A percentile compares a stretch with the other conserved stretches of the same genome.
Conservation (phyloP, 1,140 invertebrate genomes). For the Caenorhabditis remanei region DNA sequence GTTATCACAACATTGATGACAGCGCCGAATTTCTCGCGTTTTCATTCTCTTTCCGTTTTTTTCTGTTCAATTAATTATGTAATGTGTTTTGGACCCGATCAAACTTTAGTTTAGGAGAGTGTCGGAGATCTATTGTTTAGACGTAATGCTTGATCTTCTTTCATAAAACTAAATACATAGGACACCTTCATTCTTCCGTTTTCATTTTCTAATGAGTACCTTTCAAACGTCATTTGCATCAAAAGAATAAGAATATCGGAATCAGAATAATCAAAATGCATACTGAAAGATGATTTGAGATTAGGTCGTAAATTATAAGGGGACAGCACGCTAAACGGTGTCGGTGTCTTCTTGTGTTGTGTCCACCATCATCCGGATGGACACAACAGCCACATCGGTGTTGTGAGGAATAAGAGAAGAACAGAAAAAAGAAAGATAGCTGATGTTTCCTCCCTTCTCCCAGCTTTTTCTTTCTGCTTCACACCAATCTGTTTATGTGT, state of each 20-base stretch:
- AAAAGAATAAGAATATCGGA: not conserved
- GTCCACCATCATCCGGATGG: slow-evolving; percentile 33
- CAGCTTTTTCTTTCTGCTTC: not conserved
- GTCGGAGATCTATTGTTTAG: too few species aligned
- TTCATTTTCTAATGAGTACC: not conserved
- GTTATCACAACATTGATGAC: slow-evolving; percentile 40
- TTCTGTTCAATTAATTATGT: not conserved
- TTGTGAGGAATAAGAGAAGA: slow-evolving; percentile 15
- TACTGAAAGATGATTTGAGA: slow-evolving; percentile 39
- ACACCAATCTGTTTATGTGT: slow-evolving; percentile 21
- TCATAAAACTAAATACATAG: too few species aligned
- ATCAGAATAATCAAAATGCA: slow-evolving; percentile 8
- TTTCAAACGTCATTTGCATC: not conserved
- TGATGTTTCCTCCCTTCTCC: not conserved
- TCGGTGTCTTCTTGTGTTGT: slow-evolving; percentile 14
- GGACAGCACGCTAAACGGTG: slow-evolving; percentile 32
- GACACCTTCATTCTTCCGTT: too few species aligned
- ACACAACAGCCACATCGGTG: slow-evolving; percentile 11
- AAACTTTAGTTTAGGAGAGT: too few species aligned
- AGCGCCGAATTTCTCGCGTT: slow-evolving; percentile 29
- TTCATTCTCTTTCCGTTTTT: not conserved
- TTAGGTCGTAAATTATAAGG: slow-evolving; percentile 38
- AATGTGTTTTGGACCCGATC: slow-evolving; percentile 11
- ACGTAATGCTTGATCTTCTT: too few species aligned
- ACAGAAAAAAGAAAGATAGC: slow-evolving; percentile 43